These are phyloP conservation scores for Nineta flava DNA, from an alignment of 2,888 invertebrate species.

Conservation along the genomic window DNA sequence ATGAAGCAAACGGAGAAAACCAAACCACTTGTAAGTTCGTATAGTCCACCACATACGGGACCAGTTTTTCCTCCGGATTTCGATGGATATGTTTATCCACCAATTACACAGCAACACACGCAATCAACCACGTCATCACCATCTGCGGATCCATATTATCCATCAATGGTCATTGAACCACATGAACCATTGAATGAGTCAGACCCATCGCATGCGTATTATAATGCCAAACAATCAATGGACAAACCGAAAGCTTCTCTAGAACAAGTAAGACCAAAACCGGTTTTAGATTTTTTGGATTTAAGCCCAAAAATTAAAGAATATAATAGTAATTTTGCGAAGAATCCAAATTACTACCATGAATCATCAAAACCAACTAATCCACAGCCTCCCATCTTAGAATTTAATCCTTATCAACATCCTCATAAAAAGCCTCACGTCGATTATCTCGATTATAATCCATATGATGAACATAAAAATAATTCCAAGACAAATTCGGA, in stretches of 20 bases:
- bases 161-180: not conserved
- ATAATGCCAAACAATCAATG: no score
- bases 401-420: no score
- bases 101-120: conserved; percentile 18
- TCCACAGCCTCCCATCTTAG: no score
- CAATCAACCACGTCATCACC: conserved; percentile 23
- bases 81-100: conserved; percentile 21
- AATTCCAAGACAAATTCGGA: not conserved
- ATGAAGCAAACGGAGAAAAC: conserved; percentile 20
- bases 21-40: not conserved
- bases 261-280: no score
- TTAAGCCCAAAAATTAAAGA: no score
- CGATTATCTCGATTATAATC: no score
- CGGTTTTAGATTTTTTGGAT: no score
- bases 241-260: no score
- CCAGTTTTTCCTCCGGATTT: conserved; percentile 6
- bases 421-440: no score
- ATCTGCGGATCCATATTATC: conserved; percentile 5
- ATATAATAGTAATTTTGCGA: no score
- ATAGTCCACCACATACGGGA: conserved; percentile 17
- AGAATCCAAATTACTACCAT: no score
- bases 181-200: not conserved
- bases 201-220: not conserved
- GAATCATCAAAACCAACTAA: no score
- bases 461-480: not conserved